Evolutionary conservation across 92 coral and sea anemone species (phyloP).

Genomic region (Galaxea fascicularis): DNA sequence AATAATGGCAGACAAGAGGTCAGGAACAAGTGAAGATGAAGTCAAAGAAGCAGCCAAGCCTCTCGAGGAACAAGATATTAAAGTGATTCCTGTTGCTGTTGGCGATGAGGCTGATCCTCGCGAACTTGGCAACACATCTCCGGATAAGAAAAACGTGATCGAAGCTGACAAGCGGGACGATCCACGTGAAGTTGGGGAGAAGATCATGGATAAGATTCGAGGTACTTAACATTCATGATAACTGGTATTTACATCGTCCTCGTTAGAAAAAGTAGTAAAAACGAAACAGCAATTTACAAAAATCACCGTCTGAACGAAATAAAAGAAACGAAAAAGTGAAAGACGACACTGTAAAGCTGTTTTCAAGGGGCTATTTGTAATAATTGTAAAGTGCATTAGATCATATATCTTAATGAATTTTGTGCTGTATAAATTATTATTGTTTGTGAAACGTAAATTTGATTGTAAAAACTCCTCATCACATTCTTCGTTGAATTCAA

Average conservation of each 20-base stretch:
- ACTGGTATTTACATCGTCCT: background rate
- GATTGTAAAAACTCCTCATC: too few relatives aligned
- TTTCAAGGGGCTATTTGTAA: too few relatives aligned
- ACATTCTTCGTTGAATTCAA: too few relatives aligned
- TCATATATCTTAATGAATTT: too few relatives aligned
- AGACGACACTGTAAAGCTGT: too few relatives aligned
- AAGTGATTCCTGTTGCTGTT: constrained; percentile 81
- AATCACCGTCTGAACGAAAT: background rate
- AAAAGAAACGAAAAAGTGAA: too few relatives aligned
- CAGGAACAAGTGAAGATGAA: constrained; percentile 65
- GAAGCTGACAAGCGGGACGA: constrained; percentile 50
- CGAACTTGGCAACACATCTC: constrained; percentile 60
- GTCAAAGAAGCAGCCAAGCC: constrained; percentile 59
- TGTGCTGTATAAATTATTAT: too few relatives aligned
- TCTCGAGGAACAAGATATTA: constrained; percentile 69
- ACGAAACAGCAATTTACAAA: background rate
- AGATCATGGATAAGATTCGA: constrained; percentile 58
- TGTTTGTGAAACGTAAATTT: too few relatives aligned
- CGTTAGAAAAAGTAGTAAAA: background rate
- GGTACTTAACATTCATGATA: background rate
- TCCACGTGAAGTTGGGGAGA: constrained; percentile 69
- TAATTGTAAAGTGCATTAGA: too few relatives aligned
- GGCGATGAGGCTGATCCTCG: constrained; percentile 72
- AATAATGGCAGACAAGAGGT: constrained; percentile 80
- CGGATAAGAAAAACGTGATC: constrained; percentile 59